Evolutionary conservation across 2,888 invertebrate genomes (phyloP).

Genomic region (Augochlorella aurata): DNA sequence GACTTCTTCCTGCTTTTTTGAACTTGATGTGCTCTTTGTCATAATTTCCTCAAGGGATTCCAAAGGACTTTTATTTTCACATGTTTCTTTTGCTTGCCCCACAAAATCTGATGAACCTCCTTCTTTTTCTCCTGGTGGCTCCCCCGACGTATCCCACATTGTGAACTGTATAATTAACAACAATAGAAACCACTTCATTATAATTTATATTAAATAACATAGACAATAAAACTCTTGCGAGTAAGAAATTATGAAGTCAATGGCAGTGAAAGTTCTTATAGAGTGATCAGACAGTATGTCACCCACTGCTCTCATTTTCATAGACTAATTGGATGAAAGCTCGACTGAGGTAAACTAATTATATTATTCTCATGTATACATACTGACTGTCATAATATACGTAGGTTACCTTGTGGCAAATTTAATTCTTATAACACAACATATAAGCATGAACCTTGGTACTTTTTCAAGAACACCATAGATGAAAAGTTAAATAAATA

Average conservation of each 20-base stretch:
- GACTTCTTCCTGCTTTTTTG: constrained; percentile 79
- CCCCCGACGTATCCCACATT: constrained; percentile 77
- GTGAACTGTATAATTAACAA: constrained; percentile 77
- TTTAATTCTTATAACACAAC: constrained; percentile 29
- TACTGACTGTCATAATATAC: constrained; percentile 54
- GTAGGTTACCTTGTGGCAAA: constrained; percentile 53
- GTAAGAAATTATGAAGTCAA: constrained; percentile 66
- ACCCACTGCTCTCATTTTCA: constrained; percentile 78
- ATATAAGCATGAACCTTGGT: constrained; percentile 24
- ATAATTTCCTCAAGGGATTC: constrained; percentile 78
- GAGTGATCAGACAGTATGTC: constrained; percentile 73
- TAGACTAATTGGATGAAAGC: constrained; percentile 79
- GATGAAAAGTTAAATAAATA: constrained; percentile 19
- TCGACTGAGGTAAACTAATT: constrained; percentile 80
- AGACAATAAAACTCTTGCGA: constrained; percentile 32
- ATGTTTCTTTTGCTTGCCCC: constrained; percentile 68
- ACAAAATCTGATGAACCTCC: constrained; percentile 67
- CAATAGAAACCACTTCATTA: constrained; percentile 76
- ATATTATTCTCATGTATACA: constrained; percentile 72
- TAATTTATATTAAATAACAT: constrained; percentile 43
- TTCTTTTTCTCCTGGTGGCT: constrained; percentile 74
- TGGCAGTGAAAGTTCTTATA: constrained; percentile 78
- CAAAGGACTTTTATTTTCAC: constrained; percentile 75
- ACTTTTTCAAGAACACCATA: constrained; percentile 18
- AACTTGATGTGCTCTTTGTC: constrained; percentile 76